Conservation (phyloP, 2,113 vertebrate genomes). For the Pangasianodon hypophthalmus region DNA sequence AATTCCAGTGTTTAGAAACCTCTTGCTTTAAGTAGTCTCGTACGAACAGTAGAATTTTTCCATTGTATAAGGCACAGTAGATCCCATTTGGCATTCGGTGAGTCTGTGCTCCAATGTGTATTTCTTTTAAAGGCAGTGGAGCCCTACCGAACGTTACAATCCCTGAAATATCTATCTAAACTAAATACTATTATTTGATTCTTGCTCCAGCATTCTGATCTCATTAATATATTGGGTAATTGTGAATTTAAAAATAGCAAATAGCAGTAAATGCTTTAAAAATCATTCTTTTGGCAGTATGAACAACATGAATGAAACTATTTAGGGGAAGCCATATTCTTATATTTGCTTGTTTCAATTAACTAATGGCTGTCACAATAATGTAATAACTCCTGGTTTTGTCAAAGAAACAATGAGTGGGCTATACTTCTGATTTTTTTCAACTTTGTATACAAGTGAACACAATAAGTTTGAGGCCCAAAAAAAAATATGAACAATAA, state of each 20-base stretch:
- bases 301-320: not conserved
- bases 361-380: constrained; percentile 6
- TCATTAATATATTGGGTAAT: not conserved
- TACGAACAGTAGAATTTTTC: constrained; percentile 68
- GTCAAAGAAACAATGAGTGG: too few species aligned
- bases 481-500: not conserved
- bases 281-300: not conserved
- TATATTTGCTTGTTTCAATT: not conserved
- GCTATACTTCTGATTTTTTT: not conserved
- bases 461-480: not conserved
- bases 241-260: not conserved
- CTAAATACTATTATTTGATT: constrained; percentile 9
- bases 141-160: not conserved
- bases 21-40: constrained; percentile 67
- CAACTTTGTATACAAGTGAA: not conserved
- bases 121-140: constrained; percentile 46
- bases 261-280: constrained; percentile 7
- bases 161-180: constrained; percentile 12
- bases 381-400: not conserved
- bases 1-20: constrained; percentile 71
- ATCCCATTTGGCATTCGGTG: constrained; percentile 55
- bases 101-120: constrained; percentile 47
- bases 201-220: constrained; percentile 18
- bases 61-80: constrained; percentile 62
- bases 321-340: not conserved